phyloP scores from a whole-genome alignment of 2,797 vertebrate genomes.

The Lepidocolaptes lacrymiger region DNA sequence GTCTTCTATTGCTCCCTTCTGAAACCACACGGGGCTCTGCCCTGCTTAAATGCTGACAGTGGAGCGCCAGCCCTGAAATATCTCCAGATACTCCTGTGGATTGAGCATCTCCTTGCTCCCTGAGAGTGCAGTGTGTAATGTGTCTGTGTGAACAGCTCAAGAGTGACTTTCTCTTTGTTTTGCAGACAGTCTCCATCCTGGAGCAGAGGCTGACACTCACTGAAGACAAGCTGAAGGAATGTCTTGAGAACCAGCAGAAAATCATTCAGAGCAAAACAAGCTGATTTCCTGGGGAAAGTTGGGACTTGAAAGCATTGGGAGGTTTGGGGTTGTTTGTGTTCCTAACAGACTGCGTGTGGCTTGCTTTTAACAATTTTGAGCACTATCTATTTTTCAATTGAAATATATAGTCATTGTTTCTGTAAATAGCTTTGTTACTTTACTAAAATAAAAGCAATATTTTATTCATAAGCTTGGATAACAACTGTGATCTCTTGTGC shows the following conservation, averaged over 20 bases:
- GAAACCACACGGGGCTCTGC: background rate
- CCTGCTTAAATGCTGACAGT: background rate
- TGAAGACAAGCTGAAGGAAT: constrained; percentile 95
- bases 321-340: constrained; percentile 38
- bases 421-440: constrained; percentile 67
- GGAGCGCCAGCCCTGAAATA: background rate
- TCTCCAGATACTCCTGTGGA: background rate
- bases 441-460: constrained; percentile 65
- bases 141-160: background rate
- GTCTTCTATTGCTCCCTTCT: background rate
- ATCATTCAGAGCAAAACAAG: constrained; percentile 79
- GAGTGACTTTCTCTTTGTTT: constrained; percentile 22
- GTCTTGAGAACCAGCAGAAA: constrained; percentile 90
- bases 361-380: constrained; percentile 25
- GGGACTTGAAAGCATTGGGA: constrained; percentile 6
- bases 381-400: background rate
- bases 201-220: constrained; percentile 93
- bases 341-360: constrained; percentile 13
- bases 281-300: constrained; percentile 43
- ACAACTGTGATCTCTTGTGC: background rate
- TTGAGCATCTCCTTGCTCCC: background rate
- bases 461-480: background rate
- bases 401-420: constrained; percentile 45
- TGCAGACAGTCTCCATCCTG: constrained; percentile 84
- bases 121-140: background rate